Percentiles rank a stretch among this genome's conserved stretches.
These are phyloP conservation scores for Pachycephala philippinensis DNA, from an alignment of 2,113 vertebrate species.

Conservation along the genomic window DNA sequence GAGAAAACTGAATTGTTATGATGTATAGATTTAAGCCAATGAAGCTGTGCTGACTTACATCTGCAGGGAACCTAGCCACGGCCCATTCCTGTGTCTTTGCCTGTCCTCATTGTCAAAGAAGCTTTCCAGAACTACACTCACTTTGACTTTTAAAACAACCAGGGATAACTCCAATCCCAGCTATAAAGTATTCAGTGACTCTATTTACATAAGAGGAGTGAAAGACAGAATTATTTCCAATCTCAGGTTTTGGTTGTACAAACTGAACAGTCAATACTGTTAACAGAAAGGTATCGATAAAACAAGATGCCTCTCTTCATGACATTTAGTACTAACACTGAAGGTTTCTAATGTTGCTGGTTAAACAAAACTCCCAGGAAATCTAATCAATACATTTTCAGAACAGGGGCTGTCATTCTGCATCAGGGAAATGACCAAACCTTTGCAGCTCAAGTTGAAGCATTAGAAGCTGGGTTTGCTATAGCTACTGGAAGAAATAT, in stretches of 20 bases:
- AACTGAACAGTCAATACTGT: not conserved
- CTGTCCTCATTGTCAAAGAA: not conserved
- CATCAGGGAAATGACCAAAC: rapidly evolving
- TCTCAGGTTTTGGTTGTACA: not conserved
- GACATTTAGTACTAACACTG: not conserved
- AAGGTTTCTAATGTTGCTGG: not conserved
- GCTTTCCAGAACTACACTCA: not conserved
- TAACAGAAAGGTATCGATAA: not conserved
- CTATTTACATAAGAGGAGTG: not conserved
- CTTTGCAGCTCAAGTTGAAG: not conserved
- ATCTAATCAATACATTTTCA: not conserved
- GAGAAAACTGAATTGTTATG: not conserved
- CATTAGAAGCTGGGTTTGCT: not conserved
- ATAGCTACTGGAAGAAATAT: not conserved
- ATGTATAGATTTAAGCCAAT: not conserved
- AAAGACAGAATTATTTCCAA: not conserved
- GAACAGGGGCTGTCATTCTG: not conserved
- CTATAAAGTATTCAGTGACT: not conserved
- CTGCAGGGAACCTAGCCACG: not conserved
- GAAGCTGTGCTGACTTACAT: not conserved
- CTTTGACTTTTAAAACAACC: not conserved
- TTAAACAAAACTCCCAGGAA: conserved; percentile 15
- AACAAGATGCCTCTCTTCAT: not conserved
- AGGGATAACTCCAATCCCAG: not conserved
- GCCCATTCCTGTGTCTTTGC: not conserved